phyloP scores from a whole-genome alignment of 2,797 vertebrate genomes.

The Cottoperca gobio region DNA sequence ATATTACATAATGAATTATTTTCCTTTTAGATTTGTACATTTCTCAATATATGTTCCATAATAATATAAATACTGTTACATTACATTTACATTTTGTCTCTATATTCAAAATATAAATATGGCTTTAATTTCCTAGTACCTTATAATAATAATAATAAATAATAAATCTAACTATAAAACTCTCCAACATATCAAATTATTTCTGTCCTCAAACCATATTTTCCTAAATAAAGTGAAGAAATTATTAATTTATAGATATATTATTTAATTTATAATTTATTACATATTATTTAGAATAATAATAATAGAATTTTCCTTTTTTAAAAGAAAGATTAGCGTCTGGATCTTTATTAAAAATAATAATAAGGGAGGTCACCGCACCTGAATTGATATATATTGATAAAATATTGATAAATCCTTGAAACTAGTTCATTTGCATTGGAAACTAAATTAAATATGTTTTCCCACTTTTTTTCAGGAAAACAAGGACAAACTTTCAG shows the following conservation, averaged over 20 bases:
- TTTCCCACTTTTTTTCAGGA: background rate
- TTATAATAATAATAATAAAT: background rate
- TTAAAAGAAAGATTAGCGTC: background rate
- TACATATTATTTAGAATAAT: too few relatives aligned
- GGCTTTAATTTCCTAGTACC: background rate
- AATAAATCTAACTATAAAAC: background rate
- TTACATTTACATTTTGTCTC: too few relatives aligned
- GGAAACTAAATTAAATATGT: background rate
- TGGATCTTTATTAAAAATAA: background rate
- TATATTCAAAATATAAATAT: background rate
- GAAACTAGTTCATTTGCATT: background rate
- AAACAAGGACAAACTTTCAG: background rate
- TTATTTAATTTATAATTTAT: too few relatives aligned
- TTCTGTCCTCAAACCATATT: background rate
- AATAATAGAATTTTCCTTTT: background rate
- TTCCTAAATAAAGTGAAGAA: background rate
- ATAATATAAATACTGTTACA: too few relatives aligned
- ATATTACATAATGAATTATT: background rate
- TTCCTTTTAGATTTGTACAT: background rate
- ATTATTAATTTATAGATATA: too few relatives aligned
- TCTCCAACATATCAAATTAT: background rate
- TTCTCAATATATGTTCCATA: background rate
- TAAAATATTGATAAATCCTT: too few relatives aligned
- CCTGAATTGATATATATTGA: background rate
- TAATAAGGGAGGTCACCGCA: too few relatives aligned